Base-by-base conservation (phyloP, 53 echinoderm and acorn worm species). In the Paracentrotus lividus region DNA sequence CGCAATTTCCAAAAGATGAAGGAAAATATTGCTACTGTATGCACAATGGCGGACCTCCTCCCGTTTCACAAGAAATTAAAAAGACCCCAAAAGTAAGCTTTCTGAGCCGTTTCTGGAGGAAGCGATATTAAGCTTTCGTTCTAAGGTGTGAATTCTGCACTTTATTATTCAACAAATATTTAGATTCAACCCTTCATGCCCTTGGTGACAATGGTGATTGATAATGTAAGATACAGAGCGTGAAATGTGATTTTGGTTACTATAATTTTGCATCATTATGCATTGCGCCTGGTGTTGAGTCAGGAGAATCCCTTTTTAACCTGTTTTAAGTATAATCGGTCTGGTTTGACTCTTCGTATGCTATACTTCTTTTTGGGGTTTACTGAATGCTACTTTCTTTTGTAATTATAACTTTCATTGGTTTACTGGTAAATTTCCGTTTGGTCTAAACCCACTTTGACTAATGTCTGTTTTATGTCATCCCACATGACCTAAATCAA, bases 191-290 rank as follows among this genome's bases (percentile, higher is more conserved):
- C 55, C 55, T 38, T 29, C 4, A 36, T 34, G 24, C 56, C 55
- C 55, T 38, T 29, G 18, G 20, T 34, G 24, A 86, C 86, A 86
- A 56, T 86, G 8, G 34, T 6, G 5, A 7, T 2, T 86, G 32
- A 86, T 56, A 86, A 86, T 27, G 36, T 33, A 86, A 36, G 57
- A 55, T 86, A 23, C 55, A 56, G 86, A 86, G 86, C 86, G 86
- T 86, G 86, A 86, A 86, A 86, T 86, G 33, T 55, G 86, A 86
- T 86, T 86, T 86, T 44, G 12, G n/a, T n/a, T n/a, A n/a, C n/a
- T n/a, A n/a, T n/a, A n/a, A n/a, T n/a, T n/a, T n/a, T n/a, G 21
- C 57, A 9, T 45, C n/a, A 81, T 44, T 27, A 77, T 26, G 49
- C 44, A 27, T 47, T 81, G 81, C 47, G 29, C n/a, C n/a, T n/a